phyloP scores from a whole-genome alignment of 2,113 vertebrate species.

The Marmota monax region DNA sequence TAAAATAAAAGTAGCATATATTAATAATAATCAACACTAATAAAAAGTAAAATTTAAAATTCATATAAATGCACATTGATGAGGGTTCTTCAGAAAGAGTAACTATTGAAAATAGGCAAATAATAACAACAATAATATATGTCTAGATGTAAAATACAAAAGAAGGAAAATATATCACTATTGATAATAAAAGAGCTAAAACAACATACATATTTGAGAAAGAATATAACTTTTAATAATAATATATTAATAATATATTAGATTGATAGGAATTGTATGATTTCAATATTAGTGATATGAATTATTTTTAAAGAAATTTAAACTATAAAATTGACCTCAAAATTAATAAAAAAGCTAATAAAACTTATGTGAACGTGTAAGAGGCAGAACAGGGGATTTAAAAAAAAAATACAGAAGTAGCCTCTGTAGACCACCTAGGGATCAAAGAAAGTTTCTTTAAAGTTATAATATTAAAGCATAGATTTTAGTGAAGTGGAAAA shows the following conservation, averaged over 20 bases:
- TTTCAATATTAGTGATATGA: background rate
- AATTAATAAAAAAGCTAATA: background rate
- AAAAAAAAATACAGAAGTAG: background rate
- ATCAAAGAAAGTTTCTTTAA: background rate
- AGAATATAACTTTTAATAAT: background rate
- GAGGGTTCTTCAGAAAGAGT: too few relatives aligned
- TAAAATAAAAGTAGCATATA: too few relatives aligned
- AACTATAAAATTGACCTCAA: background rate
- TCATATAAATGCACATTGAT: too few relatives aligned
- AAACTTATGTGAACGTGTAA: background rate
- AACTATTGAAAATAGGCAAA: too few relatives aligned
- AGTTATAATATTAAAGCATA: too few relatives aligned
- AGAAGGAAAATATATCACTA: background rate
- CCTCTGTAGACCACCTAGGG: background rate
- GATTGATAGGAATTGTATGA: background rate
- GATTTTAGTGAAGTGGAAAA: background rate
- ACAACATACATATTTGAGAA: background rate
- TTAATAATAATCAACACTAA: too few relatives aligned
- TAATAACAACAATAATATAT: too few relatives aligned
- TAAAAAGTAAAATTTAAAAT: too few relatives aligned
- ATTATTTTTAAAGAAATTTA: background rate
- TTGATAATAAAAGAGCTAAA: background rate
- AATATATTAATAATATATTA: background rate
- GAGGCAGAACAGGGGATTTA: background rate
- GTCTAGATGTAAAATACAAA: background rate